Conservation (phyloP, 2,888 invertebrate species). For the Troilus luridus region DNA sequence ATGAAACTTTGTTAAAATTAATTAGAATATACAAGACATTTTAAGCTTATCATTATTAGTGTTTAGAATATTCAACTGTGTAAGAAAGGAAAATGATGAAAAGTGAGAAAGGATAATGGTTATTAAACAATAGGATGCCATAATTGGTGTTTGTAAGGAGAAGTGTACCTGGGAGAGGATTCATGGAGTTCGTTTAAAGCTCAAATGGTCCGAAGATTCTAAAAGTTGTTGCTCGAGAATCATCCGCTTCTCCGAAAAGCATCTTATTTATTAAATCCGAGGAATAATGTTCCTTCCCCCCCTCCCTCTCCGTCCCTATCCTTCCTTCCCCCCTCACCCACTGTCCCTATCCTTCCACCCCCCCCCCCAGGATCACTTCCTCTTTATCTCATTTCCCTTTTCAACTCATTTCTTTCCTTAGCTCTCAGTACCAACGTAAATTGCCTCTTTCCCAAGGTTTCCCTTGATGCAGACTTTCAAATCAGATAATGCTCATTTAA, state of each 20-base stretch:
- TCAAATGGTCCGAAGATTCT: neutral
- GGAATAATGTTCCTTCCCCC: neutral
- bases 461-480: neutral
- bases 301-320: too few species aligned
- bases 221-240: neutral
- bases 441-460: neutral
- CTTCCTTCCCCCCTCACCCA: too few species aligned
- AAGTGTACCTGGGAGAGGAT: neutral
- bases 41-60: neutral
- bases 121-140: neutral
- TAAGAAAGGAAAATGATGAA: neutral
- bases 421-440: neutral
- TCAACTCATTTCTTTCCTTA: neutral
- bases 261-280: neutral
- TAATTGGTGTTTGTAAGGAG: neutral
- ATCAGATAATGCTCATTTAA: neutral
- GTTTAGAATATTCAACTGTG: neutral
- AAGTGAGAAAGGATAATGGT: neutral
- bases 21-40: neutral
- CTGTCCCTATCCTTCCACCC: too few species aligned
- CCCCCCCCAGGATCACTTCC: neutral
- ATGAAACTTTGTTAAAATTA: too few species aligned
- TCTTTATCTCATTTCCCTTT: neutral
- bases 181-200: neutral
- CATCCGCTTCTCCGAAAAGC: neutral